These are phyloP conservation scores for Slavum lentiscoides DNA, from an alignment of 2,888 invertebrate genomes.

Conservation along the genomic window DNA sequence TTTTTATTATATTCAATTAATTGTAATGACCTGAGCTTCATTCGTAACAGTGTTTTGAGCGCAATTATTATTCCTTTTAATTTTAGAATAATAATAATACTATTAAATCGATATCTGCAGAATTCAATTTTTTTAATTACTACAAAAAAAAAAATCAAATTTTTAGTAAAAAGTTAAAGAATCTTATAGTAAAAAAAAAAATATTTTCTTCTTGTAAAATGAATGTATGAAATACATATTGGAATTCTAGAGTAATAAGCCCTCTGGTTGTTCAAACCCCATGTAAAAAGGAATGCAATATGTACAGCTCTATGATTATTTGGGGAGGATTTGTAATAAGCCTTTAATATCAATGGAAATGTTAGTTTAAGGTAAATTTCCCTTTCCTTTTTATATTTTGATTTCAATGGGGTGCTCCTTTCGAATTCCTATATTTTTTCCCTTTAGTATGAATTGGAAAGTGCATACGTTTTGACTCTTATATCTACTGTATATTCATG, in stretches of 20 bases:
- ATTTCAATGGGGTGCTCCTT: slow-evolving; percentile 28
- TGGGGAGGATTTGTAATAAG: slow-evolving; percentile 22
- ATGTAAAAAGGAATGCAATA: slow-evolving; percentile 2
- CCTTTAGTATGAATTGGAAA: slow-evolving; percentile 21
- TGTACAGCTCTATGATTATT: slow-evolving; percentile 31
- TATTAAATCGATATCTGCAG: too few relatives aligned
- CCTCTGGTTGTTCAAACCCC: background rate
- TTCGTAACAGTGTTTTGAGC: too few relatives aligned
- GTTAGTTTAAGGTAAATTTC: background rate
- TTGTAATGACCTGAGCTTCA: too few relatives aligned
- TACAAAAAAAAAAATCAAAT: too few relatives aligned
- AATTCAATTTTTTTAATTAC: too few relatives aligned
- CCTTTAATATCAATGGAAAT: background rate
- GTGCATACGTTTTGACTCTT: background rate
- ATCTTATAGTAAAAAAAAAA: background rate
- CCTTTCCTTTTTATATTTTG: slow-evolving; percentile 4
- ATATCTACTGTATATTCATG: background rate
- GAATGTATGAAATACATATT: background rate
- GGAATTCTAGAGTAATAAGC: slow-evolving; percentile 18
- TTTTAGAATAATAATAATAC: too few relatives aligned
- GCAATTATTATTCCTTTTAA: too few relatives aligned
- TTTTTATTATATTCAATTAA: too few relatives aligned
- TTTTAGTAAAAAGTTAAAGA: background rate
- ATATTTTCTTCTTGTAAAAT: background rate
- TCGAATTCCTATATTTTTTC: background rate